Percentiles rank a stretch among this genome's conserved stretches.
phyloP scores from a whole-genome alignment of 1,140 invertebrate genomes.

The Heliconius hermathena region DNA sequence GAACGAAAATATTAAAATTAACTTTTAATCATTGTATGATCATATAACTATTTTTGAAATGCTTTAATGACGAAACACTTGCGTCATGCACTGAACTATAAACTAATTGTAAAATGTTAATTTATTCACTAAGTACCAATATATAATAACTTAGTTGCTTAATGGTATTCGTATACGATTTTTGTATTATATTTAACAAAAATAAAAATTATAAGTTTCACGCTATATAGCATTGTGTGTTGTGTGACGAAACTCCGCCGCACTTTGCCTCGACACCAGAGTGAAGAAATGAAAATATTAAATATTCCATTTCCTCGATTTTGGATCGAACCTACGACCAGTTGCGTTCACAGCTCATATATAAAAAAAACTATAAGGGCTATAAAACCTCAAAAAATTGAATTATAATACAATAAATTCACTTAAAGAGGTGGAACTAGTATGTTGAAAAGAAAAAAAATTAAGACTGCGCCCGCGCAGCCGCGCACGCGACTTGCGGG shows the following conservation, averaged over 20 bases:
- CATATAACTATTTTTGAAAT: not conserved
- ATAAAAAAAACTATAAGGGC: no score
- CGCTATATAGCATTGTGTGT: no score
- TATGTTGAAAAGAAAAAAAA: conserved; percentile 58
- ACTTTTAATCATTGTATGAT: not conserved
- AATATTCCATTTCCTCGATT: no score
- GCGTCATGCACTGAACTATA: not conserved
- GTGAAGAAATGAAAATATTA: no score
- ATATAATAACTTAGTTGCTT: not conserved
- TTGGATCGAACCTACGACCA: no score
- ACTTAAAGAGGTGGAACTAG: conserved; percentile 11
- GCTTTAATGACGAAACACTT: conserved; percentile 1
- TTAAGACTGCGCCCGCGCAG: conserved; percentile 32
- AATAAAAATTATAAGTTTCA: not conserved
- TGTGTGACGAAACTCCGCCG: no score
- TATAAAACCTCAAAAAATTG: not conserved
- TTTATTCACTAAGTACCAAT: not conserved
- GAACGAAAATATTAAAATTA: conserved; percentile 1
- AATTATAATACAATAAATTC: conserved; percentile 2
- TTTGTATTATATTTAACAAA: not conserved
- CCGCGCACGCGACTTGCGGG: conserved; percentile 48
- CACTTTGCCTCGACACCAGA: no score
- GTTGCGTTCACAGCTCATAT: no score
- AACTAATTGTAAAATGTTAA: conserved; percentile 14
- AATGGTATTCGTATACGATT: not conserved